Evolutionary conservation across 1,140 invertebrate species (phyloP), one percentile per base, ranked within the genome.

Genomic region (Diorhabda carinulata): DNA sequence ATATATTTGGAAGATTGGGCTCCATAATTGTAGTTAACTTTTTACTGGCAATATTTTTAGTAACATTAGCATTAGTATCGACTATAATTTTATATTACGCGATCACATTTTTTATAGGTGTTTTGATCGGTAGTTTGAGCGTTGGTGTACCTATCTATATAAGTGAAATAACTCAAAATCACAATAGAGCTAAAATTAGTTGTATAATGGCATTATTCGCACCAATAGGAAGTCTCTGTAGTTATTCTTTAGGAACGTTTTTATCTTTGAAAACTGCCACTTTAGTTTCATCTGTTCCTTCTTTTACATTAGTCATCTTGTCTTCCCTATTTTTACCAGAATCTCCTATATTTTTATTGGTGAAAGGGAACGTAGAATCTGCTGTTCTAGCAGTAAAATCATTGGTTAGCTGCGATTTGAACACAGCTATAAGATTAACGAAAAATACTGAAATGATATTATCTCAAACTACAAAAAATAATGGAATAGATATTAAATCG

Each of bases 301-400:
- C 86, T 0, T 0, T 83, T 2, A 81, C 86, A 0, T 85, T 88
- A 76, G 66, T 88, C 9, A 60, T 84, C 0, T 76, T 82, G 2
- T 87, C 89, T 77, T 67, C 84, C 3, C 5, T 77, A 0, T 73
- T 73, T 41, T 59, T 72, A 41, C 93, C 93, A 0, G 94, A 96
- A 77, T 90, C 91, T 7, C 94, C 94, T 0, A 87, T 87, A 57
- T 92, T 86, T 68, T 82, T 89, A 45, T 78, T 92, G 0, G 87
- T 87, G 76, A 84, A 80, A 40, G 83, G 81, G 10, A 84, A 85
- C 45, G 25, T 84, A 83, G 78, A 84, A 3, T 85, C 88, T 3
- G 92, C 92, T 0, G 78, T 86, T 0, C 77, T 82, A 3, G 82
- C 89, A 3, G 77, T 96, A 67, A 79, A 83, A 52, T 88, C 83